Percentiles rank a stretch among this genome's conserved stretches.
Conservation (phyloP, 2,113 vertebrate genomes). For the Excalfactoria chinensis region DNA sequence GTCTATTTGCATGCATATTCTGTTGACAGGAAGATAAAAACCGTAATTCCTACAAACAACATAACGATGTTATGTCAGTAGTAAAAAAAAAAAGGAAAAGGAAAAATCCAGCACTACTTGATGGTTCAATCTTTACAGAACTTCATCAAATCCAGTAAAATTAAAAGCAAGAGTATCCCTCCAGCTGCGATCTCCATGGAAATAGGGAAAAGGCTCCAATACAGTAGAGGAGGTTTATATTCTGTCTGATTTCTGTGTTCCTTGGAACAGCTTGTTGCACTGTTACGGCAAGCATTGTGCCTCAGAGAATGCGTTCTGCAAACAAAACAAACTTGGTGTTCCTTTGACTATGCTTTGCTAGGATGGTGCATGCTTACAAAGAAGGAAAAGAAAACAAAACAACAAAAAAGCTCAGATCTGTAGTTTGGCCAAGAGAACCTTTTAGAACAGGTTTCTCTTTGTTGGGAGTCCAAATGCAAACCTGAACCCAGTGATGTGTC, state of each 20-base stretch:
- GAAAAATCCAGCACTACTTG: constrained; percentile 41
- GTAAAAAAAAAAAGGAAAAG: constrained; percentile 1
- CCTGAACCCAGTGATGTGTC: not conserved
- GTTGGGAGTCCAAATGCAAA: not conserved
- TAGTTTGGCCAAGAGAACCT: not conserved
- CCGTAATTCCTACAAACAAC: constrained; percentile 61
- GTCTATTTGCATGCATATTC: constrained; percentile 75
- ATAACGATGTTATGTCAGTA: constrained; percentile 64
- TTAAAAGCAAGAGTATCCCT: not conserved
- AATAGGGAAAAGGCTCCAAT: not conserved
- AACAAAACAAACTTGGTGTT: not conserved
- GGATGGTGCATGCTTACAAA: not conserved
- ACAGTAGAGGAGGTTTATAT: not conserved
- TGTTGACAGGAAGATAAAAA: constrained; percentile 69
- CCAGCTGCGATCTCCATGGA: not conserved
- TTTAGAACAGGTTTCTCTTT: not conserved
- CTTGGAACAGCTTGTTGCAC: rapidly evolving
- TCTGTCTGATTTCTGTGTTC: not conserved
- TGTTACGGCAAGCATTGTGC: not conserved
- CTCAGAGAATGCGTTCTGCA: not conserved
- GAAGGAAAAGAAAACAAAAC: not conserved
- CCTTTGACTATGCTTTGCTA: not conserved
- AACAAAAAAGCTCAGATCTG: not conserved
- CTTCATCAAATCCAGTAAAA: not conserved
- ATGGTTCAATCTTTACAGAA: constrained; percentile 12